phyloP scores from a whole-genome alignment of 2,888 invertebrate genomes.

The Tetragonula carbonaria region DNA sequence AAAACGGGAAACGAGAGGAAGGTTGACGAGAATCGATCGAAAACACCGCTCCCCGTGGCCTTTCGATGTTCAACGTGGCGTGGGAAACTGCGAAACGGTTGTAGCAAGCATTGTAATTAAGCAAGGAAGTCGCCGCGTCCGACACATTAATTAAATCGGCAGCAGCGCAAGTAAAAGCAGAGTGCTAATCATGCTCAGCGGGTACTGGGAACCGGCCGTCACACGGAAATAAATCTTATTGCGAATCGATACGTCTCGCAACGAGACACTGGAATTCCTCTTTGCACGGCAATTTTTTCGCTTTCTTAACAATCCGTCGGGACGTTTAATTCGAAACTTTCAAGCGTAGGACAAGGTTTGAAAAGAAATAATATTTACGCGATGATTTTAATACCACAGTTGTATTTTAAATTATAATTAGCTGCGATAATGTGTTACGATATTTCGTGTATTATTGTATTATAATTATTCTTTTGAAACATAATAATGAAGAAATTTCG shows the following conservation, averaged over 20 bases:
- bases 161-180: background rate
- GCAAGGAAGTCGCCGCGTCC: slow-evolving; percentile 1
- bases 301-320: background rate
- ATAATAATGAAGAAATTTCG: too few species aligned
- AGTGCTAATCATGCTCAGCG: slow-evolving; percentile 27
- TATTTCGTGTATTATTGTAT: too few species aligned
- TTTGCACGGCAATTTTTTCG: background rate
- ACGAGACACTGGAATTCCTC: background rate
- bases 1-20: background rate
- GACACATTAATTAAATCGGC: slow-evolving; percentile 32
- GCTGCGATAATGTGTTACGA: too few species aligned
- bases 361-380: too few species aligned
- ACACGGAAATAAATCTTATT: slow-evolving; percentile 31
- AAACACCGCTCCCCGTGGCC: background rate
- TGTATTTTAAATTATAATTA: too few species aligned
- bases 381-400: too few species aligned
- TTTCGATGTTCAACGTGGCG: slow-evolving; percentile 23
- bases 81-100: background rate
- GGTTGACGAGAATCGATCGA: slow-evolving; percentile 7
- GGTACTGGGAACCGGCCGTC: background rate
- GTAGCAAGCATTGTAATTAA: slow-evolving; percentile 19
- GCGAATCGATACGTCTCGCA: slow-evolving; percentile 34
- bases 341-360: too few species aligned
- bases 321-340: slow-evolving; percentile 1
- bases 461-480: too few species aligned